Base-by-base conservation (phyloP, 2,888 invertebrate species). In the Palloptera scutellata region DNA sequence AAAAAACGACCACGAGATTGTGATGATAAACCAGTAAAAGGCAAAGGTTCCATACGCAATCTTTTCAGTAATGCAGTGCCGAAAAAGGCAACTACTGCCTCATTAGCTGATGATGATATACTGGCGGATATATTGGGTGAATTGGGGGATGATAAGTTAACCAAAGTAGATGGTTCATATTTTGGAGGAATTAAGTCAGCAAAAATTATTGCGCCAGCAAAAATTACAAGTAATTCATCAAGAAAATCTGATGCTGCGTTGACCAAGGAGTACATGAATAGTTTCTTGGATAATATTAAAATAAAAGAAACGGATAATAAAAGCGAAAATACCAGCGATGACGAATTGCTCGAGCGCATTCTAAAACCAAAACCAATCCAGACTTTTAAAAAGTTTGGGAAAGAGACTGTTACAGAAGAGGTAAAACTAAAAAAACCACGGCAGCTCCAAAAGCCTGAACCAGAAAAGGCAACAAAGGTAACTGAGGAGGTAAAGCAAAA, bases 41-140 rank as follows among this genome's bases (percentile, higher is more conserved):
- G 81, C 11, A 91, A 90, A 79, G 90, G 91, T 51, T 92, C 91
- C 75, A 92, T 97, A 71, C 89, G 92, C 65, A 92, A 89, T 79
- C 90, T 97, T 85, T 86, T 97, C 61, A 91, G 92, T 71, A 91
- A 91, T 74, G 93, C 94, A 87, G 90, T 93, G 9, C 85, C 89
- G 0, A 96, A 93, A 78, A 94, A 92, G 79, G 91, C 90, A 81
- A 91, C 79, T 40, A 67, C 76, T 0, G 72, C 78, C 9, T 88
- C 89, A 1, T 86, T 92, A 73, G 91, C 91, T 19, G 92, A 94
- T 72, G 96, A 97, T 85, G 91, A 93, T 77, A 89, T 92, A 71
- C 84, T 94, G 20, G 90, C 90, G 41, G 92, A 92, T 78, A 88
- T 94, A 58, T 88, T 93, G 82, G 90, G 89, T 9, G 92, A 93